Evolutionary conservation across 2,888 invertebrate species (phyloP).

Genomic region (Chrysina gloriosa): DNA sequence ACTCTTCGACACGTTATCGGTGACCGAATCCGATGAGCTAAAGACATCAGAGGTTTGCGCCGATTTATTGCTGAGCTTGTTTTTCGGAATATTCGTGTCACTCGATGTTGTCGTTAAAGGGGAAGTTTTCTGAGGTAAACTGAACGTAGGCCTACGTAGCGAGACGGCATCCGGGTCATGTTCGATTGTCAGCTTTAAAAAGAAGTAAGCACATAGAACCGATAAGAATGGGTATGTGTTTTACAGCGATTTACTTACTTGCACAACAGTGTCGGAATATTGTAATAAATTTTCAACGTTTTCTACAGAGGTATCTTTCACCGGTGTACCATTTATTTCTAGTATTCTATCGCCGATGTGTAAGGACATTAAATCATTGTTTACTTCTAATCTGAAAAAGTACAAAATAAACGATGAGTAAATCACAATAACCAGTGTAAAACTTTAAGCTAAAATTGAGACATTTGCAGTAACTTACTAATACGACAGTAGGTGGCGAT

Average conservation of each 20-base stretch:
- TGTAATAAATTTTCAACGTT: constrained; percentile 81
- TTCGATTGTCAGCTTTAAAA: constrained; percentile 88
- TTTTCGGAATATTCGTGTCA: constrained; percentile 63
- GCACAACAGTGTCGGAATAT: constrained; percentile 78
- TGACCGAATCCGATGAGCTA: constrained; percentile 12
- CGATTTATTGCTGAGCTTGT: constrained; percentile 47
- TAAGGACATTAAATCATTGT: constrained; percentile 83
- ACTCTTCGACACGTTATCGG: constrained; percentile 29
- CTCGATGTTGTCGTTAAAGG: constrained; percentile 65
- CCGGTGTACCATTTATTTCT: constrained; percentile 92
- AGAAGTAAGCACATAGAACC: too few species aligned
- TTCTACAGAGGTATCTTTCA: constrained; percentile 82
- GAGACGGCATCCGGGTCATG: constrained; percentile 84
- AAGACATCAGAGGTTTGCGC: constrained; percentile 37
- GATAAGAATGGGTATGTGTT: too few species aligned
- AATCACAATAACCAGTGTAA: too few species aligned
- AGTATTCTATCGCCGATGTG: constrained; percentile 93
- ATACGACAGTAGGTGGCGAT: too few species aligned
- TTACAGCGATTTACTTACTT: constrained; percentile 67
- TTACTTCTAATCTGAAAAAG: constrained; percentile 78
- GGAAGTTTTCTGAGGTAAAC: constrained; percentile 47
- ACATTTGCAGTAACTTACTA: too few species aligned
- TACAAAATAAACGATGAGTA: neutral
- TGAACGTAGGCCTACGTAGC: constrained; percentile 62
- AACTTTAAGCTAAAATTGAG: too few species aligned